These are phyloP conservation scores for Psilopsiagon aymara DNA, from an alignment of 2,113 vertebrate genomes.

Conservation along the genomic window DNA sequence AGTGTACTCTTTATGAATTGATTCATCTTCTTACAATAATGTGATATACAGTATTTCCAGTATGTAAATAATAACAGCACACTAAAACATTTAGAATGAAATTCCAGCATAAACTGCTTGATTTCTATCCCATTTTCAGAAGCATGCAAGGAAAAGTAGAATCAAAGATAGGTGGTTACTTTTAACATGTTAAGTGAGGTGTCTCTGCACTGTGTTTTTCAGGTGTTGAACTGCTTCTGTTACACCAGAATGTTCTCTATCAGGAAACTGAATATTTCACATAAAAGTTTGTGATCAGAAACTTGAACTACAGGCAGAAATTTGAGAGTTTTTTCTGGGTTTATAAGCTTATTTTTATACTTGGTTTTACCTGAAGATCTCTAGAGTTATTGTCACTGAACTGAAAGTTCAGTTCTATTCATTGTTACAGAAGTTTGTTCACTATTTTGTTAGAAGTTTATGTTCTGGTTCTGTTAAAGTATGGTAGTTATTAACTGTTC, in stretches of 20 bases:
- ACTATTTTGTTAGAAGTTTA: neutral
- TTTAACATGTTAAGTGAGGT: neutral
- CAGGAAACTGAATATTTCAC: neutral
- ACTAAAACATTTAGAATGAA: neutral
- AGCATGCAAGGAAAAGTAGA: neutral
- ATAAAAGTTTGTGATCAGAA: neutral
- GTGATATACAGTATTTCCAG: neutral
- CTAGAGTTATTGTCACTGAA: neutral
- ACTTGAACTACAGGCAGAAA: neutral
- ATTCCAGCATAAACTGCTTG: slow-evolving; percentile 11
- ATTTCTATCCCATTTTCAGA: slow-evolving; percentile 6
- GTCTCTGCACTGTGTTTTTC: slow-evolving; percentile 6
- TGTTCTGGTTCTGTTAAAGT: neutral
- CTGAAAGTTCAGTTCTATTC: neutral
- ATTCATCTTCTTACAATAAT: slow-evolving; percentile 8
- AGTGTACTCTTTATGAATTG: neutral
- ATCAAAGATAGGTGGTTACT: neutral
- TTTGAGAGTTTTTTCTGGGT: neutral
- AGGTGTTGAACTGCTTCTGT: neutral
- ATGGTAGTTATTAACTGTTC: neutral
- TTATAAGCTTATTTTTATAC: neutral
- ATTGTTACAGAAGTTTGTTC: neutral
- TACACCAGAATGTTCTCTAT: neutral
- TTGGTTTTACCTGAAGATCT: neutral
- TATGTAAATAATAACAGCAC: neutral